A percentile compares a stretch with the other conserved stretches of the same genome.
Evolutionary conservation across 2,797 vertebrate species (phyloP).

Genomic region (Epinephelus awoara): DNA sequence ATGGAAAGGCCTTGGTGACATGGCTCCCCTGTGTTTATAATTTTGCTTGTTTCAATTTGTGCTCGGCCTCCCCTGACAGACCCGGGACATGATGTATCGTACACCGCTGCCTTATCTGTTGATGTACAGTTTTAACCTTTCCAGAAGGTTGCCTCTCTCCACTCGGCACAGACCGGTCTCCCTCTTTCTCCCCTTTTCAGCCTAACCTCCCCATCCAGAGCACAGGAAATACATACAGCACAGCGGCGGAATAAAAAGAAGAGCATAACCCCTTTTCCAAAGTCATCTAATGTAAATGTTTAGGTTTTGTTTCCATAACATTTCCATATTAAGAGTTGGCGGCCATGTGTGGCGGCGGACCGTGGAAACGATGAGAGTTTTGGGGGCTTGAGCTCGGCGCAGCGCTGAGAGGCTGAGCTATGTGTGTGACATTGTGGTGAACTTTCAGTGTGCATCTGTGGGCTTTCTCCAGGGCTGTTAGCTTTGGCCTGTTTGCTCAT

Average conservation of each 20-base stretch:
- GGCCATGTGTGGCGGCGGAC: conserved; percentile 62
- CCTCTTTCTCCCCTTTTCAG: conserved; percentile 28
- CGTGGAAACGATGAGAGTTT: conserved; percentile 67
- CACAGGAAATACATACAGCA: conserved; percentile 68
- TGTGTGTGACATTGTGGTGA: conserved; percentile 86
- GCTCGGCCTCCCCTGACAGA: conserved; percentile 81
- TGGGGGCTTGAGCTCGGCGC: conserved; percentile 48
- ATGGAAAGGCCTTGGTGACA: conserved; percentile 81
- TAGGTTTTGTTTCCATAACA: conserved; percentile 88
- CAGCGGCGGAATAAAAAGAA: conserved; percentile 80
- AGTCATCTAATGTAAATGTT: conserved; percentile 89
- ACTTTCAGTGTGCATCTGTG: conserved; percentile 88
- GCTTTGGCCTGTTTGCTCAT: conserved; percentile 92
- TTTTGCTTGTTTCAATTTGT: conserved; percentile 86
- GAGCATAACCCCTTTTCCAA: conserved; percentile 77
- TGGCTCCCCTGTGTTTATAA: conserved; percentile 85
- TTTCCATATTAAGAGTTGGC: conserved; percentile 88
- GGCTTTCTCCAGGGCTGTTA: conserved; percentile 92
- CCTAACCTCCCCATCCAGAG: conserved; percentile 51
- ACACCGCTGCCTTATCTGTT: conserved; percentile 83
- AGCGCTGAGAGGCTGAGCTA: conserved; percentile 70
- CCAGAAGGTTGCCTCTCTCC: conserved; percentile 80
- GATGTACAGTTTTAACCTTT: conserved; percentile 88
- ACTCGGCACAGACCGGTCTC: conserved; percentile 40
- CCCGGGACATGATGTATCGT: conserved; percentile 82